A percentile compares a stretch with the other conserved stretches of the same genome.
Conservation (phyloP, 2,797 vertebrate species). For the Cercopithecus mitis region DNA sequence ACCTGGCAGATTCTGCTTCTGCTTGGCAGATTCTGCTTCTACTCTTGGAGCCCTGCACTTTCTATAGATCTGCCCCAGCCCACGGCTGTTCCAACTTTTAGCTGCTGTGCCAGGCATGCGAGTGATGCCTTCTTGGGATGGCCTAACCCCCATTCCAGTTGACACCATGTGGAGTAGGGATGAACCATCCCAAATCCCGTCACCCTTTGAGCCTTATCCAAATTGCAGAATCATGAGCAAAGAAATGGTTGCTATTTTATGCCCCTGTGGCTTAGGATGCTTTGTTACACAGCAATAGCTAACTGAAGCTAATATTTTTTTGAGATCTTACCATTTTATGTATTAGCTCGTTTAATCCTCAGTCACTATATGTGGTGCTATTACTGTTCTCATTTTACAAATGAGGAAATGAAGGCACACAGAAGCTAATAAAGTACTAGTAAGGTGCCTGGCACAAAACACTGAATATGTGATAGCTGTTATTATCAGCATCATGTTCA, state of each 20-base stretch:
- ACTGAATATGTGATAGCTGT: not conserved
- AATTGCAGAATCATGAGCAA: not conserved
- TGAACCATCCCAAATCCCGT: not conserved
- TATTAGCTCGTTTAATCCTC: not conserved
- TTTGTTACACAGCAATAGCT: constrained; percentile 8
- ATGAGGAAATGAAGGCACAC: not conserved
- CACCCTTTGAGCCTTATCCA: not conserved
- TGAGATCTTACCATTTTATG: not conserved
- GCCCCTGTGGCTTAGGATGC: not conserved
- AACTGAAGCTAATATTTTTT: not conserved
- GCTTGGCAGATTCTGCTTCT: not conserved
- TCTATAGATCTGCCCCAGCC: not conserved
- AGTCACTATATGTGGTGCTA: not conserved
- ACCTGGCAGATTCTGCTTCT: not conserved
- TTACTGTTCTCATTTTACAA: not conserved
- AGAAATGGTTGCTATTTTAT: not conserved
- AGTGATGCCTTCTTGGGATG: not conserved
- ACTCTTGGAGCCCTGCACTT: not conserved
- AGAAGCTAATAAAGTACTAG: not conserved
- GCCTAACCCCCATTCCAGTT: not conserved
- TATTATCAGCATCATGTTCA: not conserved
- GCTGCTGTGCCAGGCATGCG: not conserved
- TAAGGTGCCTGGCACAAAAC: not conserved
- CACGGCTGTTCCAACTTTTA: not conserved
- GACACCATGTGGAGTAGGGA: not conserved